These are phyloP conservation scores for Entomobrya proxima DNA, from an alignment of 2,888 invertebrate genomes.

Conservation along the genomic window DNA sequence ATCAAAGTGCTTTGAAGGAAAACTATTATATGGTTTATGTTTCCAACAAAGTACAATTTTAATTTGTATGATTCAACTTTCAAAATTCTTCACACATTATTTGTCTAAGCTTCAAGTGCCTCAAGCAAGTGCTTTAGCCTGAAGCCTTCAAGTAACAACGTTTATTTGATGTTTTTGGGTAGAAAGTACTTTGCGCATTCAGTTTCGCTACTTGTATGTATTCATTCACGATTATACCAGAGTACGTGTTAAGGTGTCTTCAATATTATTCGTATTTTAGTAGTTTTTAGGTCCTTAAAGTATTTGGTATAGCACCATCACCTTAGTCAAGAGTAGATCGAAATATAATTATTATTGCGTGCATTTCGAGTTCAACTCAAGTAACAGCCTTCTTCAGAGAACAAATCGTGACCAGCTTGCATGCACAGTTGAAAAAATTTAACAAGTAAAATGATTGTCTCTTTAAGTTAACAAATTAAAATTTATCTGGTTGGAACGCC, in stretches of 20 bases:
- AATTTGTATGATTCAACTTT: neutral
- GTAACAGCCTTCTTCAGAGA: slow-evolving; percentile 63
- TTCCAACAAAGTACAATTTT: too few species aligned
- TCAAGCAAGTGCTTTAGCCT: neutral
- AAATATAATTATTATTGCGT: slow-evolving; percentile 67
- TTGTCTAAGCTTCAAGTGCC: slow-evolving; percentile 3
- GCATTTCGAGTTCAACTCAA: slow-evolving; percentile 61
- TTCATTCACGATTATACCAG: too few species aligned
- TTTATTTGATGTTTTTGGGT: too few species aligned
- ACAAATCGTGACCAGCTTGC: slow-evolving; percentile 75
- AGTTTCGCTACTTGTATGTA: too few species aligned
- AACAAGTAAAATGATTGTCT: slow-evolving; percentile 75
- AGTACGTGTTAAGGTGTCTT: neutral
- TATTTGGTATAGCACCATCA: slow-evolving; percentile 34
- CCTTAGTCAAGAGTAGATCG: slow-evolving; percentile 23
- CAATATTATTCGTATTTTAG: neutral
- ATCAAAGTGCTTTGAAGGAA: too few species aligned
- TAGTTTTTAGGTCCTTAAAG: neutral
- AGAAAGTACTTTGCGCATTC: too few species aligned
- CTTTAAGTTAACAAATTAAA: slow-evolving; percentile 76
- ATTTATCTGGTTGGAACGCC: slow-evolving; percentile 75
- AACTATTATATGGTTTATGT: too few species aligned
- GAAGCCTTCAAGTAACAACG: too few species aligned
- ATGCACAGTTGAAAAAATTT: slow-evolving; percentile 67
- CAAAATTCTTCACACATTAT: neutral